phyloP scores from a whole-genome alignment of 2,888 invertebrate genomes.

The Netelia melanura region DNA sequence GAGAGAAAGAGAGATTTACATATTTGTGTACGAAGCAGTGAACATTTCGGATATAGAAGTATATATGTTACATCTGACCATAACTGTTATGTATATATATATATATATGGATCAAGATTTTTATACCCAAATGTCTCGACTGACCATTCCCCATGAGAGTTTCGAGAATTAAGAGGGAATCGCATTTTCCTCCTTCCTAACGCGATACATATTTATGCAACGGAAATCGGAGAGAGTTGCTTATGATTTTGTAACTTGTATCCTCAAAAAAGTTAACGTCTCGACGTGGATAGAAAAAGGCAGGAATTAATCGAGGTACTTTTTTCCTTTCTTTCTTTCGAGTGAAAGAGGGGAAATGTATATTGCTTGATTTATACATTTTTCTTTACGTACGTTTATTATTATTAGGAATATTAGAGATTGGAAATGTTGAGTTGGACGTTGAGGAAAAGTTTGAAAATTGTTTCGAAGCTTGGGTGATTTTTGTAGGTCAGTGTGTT shows the following conservation, averaged over 20 bases:
- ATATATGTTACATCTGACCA: neutral
- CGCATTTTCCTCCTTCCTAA: neutral
- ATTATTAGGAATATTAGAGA: too few relatives aligned
- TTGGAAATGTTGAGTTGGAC: too few relatives aligned
- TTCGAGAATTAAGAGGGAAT: constrained; percentile 31
- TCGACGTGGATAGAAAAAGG: neutral
- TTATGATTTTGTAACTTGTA: constrained; percentile 56
- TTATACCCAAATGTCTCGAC: neutral
- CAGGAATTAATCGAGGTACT: neutral
- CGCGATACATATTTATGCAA: neutral
- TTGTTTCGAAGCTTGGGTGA: too few relatives aligned
- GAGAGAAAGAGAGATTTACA: too few relatives aligned
- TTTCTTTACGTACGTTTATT: too few relatives aligned
- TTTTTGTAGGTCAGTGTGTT: too few relatives aligned
- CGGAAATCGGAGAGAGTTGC: neutral
- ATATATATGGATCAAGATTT: neutral
- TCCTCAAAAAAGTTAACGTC: constrained; percentile 19
- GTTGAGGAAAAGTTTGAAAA: too few relatives aligned
- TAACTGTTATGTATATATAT: neutral
- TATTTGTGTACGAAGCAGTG: neutral
- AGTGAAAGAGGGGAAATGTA: too few relatives aligned
- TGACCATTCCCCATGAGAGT: constrained; percentile 33
- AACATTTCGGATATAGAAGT: neutral
- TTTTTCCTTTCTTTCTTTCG: neutral
- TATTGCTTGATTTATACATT: too few relatives aligned